Base-by-base conservation (phyloP, 2,113 vertebrate species). In the Carassius gibelio region DNA sequence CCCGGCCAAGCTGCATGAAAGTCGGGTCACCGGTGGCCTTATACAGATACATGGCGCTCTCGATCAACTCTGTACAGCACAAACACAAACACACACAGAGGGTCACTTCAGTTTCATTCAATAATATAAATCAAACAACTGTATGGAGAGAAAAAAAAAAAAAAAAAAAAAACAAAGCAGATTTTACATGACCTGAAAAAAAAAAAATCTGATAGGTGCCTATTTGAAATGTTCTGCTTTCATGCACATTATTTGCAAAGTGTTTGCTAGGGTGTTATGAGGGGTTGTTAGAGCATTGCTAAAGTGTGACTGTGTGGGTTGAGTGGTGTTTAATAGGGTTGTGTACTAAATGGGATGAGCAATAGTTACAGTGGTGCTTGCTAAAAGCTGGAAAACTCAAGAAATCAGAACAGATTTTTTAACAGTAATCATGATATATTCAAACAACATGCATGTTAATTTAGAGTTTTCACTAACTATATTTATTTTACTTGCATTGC, bases 31-130 rank as follows among this genome's bases (percentile, higher is more conserved):
- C 96, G 0, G 98, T 99, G 2, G 98, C 98, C 68, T 95, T 96
- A 90, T 97, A 99, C 89, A 99, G 94, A 86, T 99, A 99, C 98
- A 99, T 99, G 0, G 98, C 98, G 0, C 98, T 99, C 91, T 99
- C 98, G 1, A 99, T 96, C 84, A 99, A 91, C 93, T 99, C 98
- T 99, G 95, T 14, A 89, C 85, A 15, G 61, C 26, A 48, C 34
- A 23, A 23, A 61, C 57, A 36, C 36, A 26, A 26, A 26, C 26
- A 57, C 55, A 57, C 55, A 59, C 55, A 8, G 55, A 59, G 8
- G 13, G 74, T 42, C 30, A 34, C 66, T 69, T 69, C 66, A 48
- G 3, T 45, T 72, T n/a, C 17, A n/a, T 45, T 48, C 48, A 50
- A 15, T 72, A 19, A 38, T 71, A 15, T 30, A 15, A 66, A 66